Conservation (phyloP, 2,797 vertebrate species). For the Fratercula arctica region DNA sequence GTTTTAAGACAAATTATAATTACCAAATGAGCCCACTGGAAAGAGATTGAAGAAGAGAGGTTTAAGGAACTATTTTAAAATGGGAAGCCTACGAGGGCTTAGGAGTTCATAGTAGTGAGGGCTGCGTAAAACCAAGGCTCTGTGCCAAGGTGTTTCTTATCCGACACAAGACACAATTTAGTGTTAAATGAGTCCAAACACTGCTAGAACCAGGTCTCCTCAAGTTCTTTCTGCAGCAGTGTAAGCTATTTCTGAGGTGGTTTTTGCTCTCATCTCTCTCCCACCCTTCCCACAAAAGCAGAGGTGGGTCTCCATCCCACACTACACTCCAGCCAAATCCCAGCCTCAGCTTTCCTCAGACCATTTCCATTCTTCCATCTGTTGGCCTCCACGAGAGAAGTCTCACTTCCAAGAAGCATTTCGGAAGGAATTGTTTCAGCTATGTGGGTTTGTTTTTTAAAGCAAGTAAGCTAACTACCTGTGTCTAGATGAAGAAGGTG, state of each 20-base stretch:
- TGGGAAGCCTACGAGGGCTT: not conserved
- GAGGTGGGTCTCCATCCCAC: not conserved
- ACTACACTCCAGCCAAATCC: not conserved
- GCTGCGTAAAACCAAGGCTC: not conserved
- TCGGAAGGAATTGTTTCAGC: not conserved
- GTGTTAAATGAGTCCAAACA: not conserved
- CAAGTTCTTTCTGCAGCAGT: not conserved
- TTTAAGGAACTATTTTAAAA: not conserved
- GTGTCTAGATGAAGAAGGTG: constrained; percentile 93
- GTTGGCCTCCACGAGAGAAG: not conserved
- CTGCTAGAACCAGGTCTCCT: not conserved
- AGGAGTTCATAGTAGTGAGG: not conserved
- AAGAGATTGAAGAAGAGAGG: not conserved
- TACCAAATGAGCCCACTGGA: not conserved
- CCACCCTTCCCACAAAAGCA: not conserved
- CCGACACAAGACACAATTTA: not conserved
- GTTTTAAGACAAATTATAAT: not conserved
- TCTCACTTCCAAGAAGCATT: not conserved
- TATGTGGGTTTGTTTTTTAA: not conserved
- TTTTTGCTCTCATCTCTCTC: not conserved
- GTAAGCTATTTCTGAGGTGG: not conserved
- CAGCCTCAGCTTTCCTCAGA: not conserved
- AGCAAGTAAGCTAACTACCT: constrained; percentile 74
- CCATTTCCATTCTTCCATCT: not conserved
- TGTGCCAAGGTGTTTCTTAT: not conserved